Percentiles rank a stretch among this genome's conserved stretches.
Conservation (phyloP, 2,888 invertebrate species). For the Chloroclystis v-ata region DNA sequence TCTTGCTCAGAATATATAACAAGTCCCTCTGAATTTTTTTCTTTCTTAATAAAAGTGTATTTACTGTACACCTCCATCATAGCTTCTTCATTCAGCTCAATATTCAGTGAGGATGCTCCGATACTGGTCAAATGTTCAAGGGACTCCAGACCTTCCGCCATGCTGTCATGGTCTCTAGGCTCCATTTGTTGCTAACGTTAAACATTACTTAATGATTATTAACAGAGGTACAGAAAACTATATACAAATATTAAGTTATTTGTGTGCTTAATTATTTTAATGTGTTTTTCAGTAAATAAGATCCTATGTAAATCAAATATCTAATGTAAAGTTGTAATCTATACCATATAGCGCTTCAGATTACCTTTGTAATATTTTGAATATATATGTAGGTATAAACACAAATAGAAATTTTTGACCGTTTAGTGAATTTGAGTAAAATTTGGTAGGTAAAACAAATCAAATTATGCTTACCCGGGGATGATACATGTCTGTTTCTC, state of each 20-base stretch:
- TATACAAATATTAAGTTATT: too few relatives aligned
- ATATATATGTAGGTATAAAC: too few relatives aligned
- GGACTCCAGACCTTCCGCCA: conserved; percentile 56
- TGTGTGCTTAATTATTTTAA: too few relatives aligned
- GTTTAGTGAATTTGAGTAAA: too few relatives aligned
- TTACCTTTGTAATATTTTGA: too few relatives aligned
- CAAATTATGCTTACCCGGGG: conserved; percentile 46
- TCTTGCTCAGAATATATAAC: conserved; percentile 59
- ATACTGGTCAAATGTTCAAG: conserved; percentile 53
- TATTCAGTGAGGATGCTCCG: conserved; percentile 43
- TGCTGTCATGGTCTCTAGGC: conserved; percentile 43
- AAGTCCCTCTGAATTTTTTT: conserved; percentile 51
- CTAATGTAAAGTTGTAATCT: too few relatives aligned
- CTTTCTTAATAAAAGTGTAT: conserved; percentile 62
- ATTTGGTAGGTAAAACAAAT: too few relatives aligned
- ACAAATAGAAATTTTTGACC: too few relatives aligned
- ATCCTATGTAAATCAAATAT: too few relatives aligned
- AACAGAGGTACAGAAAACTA: too few relatives aligned
- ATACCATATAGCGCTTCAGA: too few relatives aligned
- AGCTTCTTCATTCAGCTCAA: conserved; percentile 58
- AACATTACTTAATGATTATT: neutral
- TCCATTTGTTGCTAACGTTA: conserved; percentile 26
- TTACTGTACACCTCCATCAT: conserved; percentile 65
- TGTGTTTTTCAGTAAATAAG: too few relatives aligned
- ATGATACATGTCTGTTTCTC: conserved; percentile 54